Conservation (phyloP, 2,797 vertebrate species). For the Bufotes viridis region DNA sequence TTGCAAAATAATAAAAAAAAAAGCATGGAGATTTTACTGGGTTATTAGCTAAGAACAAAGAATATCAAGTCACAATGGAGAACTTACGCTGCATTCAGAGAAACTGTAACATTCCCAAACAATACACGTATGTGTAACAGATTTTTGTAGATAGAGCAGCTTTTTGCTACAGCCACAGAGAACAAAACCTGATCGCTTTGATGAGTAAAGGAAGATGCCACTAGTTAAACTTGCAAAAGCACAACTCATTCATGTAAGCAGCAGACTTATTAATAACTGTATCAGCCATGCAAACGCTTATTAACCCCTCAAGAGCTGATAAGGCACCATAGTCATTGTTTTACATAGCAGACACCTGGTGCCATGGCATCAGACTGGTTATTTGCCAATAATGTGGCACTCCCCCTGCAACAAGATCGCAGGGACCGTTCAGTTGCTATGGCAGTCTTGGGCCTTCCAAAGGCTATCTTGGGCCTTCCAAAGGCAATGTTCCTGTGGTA, state of each 20-base stretch:
- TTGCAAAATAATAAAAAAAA: neutral
- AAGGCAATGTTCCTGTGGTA: no score
- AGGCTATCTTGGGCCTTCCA: no score
- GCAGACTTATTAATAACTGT: neutral
- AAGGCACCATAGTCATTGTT: no score
- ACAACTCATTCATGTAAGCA: neutral
- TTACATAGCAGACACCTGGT: no score
- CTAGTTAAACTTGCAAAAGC: neutral
- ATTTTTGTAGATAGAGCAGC: neutral
- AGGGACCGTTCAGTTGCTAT: no score
- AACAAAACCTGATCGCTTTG: constrained; percentile 5
- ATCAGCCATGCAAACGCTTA: neutral
- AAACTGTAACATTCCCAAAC: constrained; percentile 34
- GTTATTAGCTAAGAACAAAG: constrained; percentile 35
- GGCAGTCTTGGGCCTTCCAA: no score
- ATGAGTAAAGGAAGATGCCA: neutral
- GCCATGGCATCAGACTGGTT: no score
- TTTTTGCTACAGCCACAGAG: neutral
- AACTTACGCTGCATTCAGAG: constrained; percentile 13
- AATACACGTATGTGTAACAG: constrained; percentile 23
- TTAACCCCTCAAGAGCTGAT: neutral
- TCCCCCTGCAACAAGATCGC: no score
- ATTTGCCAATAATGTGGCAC: no score
- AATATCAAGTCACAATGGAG: constrained; percentile 29
- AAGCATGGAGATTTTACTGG: neutral